A percentile compares a stretch with the other conserved stretches of the same genome.
Conservation (phyloP, 2,113 vertebrate genomes). For the Trematocara variabile region DNA sequence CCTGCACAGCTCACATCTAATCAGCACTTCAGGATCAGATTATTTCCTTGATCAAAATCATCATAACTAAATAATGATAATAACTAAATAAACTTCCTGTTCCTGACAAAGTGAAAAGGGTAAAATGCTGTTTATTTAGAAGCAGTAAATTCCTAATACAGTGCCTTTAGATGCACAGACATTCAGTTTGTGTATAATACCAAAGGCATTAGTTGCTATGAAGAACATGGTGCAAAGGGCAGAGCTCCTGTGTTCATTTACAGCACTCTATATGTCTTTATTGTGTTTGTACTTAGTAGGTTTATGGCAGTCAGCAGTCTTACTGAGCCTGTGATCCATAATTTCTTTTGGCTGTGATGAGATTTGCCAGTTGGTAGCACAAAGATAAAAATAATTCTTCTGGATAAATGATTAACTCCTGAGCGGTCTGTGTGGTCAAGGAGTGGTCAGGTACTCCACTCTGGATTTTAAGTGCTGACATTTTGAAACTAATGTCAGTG, state of each 20-base stretch:
- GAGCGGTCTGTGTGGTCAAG: background rate
- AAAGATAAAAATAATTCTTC: constrained; percentile 49
- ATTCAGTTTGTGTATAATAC: background rate
- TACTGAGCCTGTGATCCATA: background rate
- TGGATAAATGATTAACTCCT: constrained; percentile 73
- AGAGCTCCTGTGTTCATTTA: background rate
- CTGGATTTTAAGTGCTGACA: constrained; percentile 14
- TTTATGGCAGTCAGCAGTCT: background rate
- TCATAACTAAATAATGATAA: background rate
- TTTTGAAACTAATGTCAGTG: constrained; percentile 21
- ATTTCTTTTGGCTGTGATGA: background rate
- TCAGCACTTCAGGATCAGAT: background rate
- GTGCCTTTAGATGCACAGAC: background rate
- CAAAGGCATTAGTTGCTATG: background rate
- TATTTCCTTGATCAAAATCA: background rate
- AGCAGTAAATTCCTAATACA: background rate
- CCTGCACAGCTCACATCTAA: background rate
- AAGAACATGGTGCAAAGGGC: background rate
- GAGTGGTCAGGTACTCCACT: constrained; percentile 30
- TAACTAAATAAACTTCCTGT: background rate
- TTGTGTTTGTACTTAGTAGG: background rate
- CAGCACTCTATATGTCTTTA: background rate
- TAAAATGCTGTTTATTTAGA: background rate
- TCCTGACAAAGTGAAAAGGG: background rate
- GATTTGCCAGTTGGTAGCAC: background rate